Percentiles rank a stretch among this genome's conserved stretches.
These are phyloP conservation scores for Laspeyria flexula DNA, from an alignment of 2,888 invertebrate species.

Conservation along the genomic window DNA sequence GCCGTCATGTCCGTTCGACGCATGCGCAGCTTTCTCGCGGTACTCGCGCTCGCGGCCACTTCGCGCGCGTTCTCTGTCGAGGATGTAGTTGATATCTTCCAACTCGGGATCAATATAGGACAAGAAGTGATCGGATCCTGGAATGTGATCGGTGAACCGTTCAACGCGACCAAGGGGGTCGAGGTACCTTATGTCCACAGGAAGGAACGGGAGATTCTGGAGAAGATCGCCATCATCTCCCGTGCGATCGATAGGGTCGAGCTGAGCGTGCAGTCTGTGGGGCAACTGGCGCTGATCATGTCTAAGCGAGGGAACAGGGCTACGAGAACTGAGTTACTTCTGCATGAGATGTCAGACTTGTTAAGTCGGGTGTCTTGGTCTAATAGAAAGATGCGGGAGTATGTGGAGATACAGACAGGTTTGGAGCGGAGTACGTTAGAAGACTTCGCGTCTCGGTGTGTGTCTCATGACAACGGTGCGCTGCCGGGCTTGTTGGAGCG, in stretches of 20 bases:
- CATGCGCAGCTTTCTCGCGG: slow-evolving; percentile 61
- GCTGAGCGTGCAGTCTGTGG: slow-evolving; percentile 60
- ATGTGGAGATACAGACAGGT: slow-evolving; percentile 80
- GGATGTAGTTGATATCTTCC: slow-evolving; percentile 87
- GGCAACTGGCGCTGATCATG: slow-evolving; percentile 61
- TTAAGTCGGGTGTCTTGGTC: slow-evolving; percentile 86
- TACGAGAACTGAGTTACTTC: slow-evolving; percentile 84
- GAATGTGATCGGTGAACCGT: slow-evolving; percentile 87
- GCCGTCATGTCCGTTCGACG: slow-evolving; percentile 71
- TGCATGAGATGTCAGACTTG: slow-evolving; percentile 88
- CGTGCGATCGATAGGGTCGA: slow-evolving; percentile 67
- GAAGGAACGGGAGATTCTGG: slow-evolving; percentile 87
- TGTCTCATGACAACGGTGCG: slow-evolving; percentile 88
- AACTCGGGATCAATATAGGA: slow-evolving; percentile 86
- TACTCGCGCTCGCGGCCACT: slow-evolving; percentile 57
- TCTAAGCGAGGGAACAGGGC: slow-evolving; percentile 70
- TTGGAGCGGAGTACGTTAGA: slow-evolving; percentile 89
- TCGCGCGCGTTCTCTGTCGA: slow-evolving; percentile 77
- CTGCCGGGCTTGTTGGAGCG: slow-evolving; percentile 88
- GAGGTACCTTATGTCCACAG: slow-evolving; percentile 87
- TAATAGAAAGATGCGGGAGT: slow-evolving; percentile 86
- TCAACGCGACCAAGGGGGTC: slow-evolving; percentile 81
- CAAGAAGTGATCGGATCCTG: slow-evolving; percentile 87
- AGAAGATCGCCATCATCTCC: slow-evolving; percentile 69
- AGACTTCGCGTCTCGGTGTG: slow-evolving; percentile 89